phyloP scores from a whole-genome alignment of 1,140 invertebrate species.

The Sitobion miscanthi region DNA sequence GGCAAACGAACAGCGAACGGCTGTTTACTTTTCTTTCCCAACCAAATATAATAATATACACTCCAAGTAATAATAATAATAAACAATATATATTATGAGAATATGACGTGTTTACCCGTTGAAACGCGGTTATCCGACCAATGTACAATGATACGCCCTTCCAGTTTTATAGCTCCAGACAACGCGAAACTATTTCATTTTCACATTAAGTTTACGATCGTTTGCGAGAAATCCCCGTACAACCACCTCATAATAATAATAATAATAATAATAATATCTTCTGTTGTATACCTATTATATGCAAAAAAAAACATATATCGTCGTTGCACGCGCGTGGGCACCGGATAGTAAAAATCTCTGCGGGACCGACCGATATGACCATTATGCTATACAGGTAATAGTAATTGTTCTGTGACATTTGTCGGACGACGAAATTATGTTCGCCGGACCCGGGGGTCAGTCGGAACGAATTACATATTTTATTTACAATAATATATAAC shows the following conservation, averaged over 20 bases:
- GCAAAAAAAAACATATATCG: background rate
- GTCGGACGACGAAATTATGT: background rate
- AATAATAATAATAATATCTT: constrained; percentile 14
- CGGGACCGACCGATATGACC: background rate
- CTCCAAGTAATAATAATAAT: background rate
- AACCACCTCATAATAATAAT: background rate
- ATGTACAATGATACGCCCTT: background rate
- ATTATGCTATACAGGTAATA: background rate
- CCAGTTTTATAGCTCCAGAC: constrained; percentile 8
- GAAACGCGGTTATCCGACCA: background rate
- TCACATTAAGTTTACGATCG: constrained; percentile 25
- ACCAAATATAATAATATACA: background rate
- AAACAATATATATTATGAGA: background rate
- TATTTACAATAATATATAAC: constrained; percentile 7
- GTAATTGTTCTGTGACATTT: background rate
- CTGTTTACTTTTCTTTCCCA: background rate
- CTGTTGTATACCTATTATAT: constrained; percentile 4
- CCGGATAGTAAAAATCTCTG: constrained; percentile 31
- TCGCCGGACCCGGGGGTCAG: background rate
- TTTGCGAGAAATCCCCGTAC: background rate
- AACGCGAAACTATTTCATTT: constrained; percentile 1
- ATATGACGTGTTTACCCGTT: background rate
- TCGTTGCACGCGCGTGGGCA: background rate
- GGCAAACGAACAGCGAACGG: background rate
- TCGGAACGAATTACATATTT: background rate